phyloP scores from a whole-genome alignment of 92 coral and sea anemone genomes.

The Actinernus sp. region DNA sequence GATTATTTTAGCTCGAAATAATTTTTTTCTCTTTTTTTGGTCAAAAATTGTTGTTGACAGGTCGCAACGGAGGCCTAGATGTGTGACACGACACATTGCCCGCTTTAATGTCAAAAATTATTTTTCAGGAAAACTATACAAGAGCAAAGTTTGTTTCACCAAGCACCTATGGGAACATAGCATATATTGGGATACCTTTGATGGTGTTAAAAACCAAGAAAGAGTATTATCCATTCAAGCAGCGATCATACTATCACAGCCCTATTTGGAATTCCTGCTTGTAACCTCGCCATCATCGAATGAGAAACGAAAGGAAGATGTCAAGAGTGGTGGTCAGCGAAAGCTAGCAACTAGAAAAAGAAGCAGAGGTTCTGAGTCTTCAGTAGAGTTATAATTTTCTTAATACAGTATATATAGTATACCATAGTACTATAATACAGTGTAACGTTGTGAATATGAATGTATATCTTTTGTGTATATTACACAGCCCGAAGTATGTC shows the following conservation, averaged over 20 bases:
- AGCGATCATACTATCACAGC: slow-evolving; percentile 97
- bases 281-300: slow-evolving; percentile 96
- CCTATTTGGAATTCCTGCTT: slow-evolving; percentile 95
- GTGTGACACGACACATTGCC: too few relatives aligned
- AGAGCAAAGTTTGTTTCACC: slow-evolving; percentile 97
- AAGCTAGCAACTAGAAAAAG: slow-evolving; percentile 79
- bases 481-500: slow-evolving; percentile 60
- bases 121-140: slow-evolving; percentile 93
- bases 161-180: slow-evolving; percentile 99
- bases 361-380: slow-evolving; percentile 79
- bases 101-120: too few relatives aligned
- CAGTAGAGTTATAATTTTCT: slow-evolving; percentile 79
- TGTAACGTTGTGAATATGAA: slow-evolving; percentile 37
- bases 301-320: slow-evolving; percentile 95
- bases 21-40: slow-evolving; percentile 1
- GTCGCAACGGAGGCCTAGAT: too few relatives aligned
- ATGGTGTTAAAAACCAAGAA: slow-evolving; percentile 98
- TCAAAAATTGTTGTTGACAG: slow-evolving; percentile 14
- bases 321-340: slow-evolving; percentile 54
- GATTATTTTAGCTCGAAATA: neutral
- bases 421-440: slow-evolving; percentile 5
- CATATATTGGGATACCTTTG: slow-evolving; percentile 97
- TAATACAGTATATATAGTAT: slow-evolving; percentile 37
- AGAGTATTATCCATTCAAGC: slow-evolving; percentile 98
- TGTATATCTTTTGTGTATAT: slow-evolving; percentile 68